Base-by-base conservation (phyloP, 2,888 invertebrate genomes). In the Tineola bisselliella region DNA sequence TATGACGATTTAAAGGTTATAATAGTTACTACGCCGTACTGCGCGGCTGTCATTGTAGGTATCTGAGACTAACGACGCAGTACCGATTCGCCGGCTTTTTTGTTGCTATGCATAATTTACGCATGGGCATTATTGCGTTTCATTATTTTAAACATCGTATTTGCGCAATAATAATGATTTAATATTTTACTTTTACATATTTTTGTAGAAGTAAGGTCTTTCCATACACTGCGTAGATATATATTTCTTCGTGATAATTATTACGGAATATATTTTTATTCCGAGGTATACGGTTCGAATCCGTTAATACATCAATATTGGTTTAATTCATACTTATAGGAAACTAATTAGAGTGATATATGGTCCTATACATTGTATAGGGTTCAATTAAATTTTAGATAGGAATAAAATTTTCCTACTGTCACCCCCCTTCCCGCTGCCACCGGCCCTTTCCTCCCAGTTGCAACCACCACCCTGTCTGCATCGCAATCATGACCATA, bases 21-120 rank as follows among this genome's bases (percentile, higher is more conserved):
- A 25, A 30, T 15, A 25, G 76, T 79, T 78, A 82, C 75, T 84
- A 78, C 84, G 84, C 70, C 80, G 80, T 70, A 77, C 63, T 66
- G 65, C 67, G 64, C 48, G 12, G 48, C 48, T 48, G 48, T 48
- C 48, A 48, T 48, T 48, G 25, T 25, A 25, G 15, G 17, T 48
- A 48, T 13, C 15, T 17, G 48, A 17, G 48, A 17, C 65, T 65
- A 66, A 74, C 82, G 84, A 78, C 84, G 84, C 81, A 84, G 77
- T 84, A 76, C 63, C 67, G 66, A 74, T 68, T 48, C 66, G 74
- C 71, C 77, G 80, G 80, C 68, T 69, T 75, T 56, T 79, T 77
- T 78, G 84, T 86, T 84, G 80, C 84, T 81, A 84, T 56, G 56
- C 56, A 19, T 30, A 56, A 25, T 56, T 56, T 56, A 30, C 56